Evolutionary conservation across 2,113 vertebrate genomes (phyloP), one percentile per base, ranked within the genome.

Genomic region (Gopherus evgoodei): DNA sequence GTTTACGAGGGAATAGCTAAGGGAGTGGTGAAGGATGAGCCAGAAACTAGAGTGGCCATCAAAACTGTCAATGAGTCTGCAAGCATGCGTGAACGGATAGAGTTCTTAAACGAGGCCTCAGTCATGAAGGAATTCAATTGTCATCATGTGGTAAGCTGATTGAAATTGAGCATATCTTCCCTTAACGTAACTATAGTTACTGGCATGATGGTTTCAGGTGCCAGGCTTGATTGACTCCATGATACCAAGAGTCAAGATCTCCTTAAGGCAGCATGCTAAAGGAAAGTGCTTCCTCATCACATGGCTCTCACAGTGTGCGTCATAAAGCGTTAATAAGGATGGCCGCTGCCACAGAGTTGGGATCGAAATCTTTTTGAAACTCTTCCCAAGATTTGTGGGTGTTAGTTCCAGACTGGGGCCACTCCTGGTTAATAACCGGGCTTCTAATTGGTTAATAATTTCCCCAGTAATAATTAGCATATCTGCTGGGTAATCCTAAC

Each of bases 71-170:
- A 99, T 1, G 99, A 99, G 97, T 98, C 99, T 0, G 99, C 99
- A 4, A 99, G 99, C 97, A 99, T 99, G 99, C 98, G 99, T 0
- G 99, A 99, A 95, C 98, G 99, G 93, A 99, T 99, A 0, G 99
- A 99, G 97, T 99, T 99, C 97, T 97, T 99, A 96, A 99, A 99
- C 0, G 99, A 99, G 98, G 99, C 99, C 21, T 99, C 99, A 0
- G 99, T 99, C 98, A 99, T 99, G 99, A 99, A 99, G 98, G 99
- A 99, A 97, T 99, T 99, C 98, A 99, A 99, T 96, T 99, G 99
- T 98, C 99, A 99, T 97, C 99, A 99, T 2, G 99, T 99, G 98
- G 99, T 99, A 98, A 98, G 99, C 96, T 47, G 27, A 52, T 16
- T 2, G 17, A 10, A 21, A 42, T 1, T 1, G 57, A 13, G 31